Conservation (phyloP, 2,888 invertebrate genomes). For the Nephrotoma flavescens region DNA sequence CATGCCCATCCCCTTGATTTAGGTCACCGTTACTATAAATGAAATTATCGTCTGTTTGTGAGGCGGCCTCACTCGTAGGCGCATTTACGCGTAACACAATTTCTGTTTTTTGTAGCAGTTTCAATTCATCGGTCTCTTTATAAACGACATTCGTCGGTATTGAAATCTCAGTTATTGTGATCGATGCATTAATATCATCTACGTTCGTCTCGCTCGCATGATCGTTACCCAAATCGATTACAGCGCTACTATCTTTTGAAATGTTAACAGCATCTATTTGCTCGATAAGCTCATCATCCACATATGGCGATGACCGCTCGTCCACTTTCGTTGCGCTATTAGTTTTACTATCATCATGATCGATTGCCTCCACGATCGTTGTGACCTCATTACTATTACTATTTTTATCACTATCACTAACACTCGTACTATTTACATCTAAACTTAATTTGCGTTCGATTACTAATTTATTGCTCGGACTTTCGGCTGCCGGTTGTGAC, state of each 20-base stretch:
- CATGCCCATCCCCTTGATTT: background rate
- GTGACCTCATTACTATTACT: background rate
- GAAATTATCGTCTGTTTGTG: constrained; percentile 38
- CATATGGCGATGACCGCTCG: background rate
- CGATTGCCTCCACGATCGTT: background rate
- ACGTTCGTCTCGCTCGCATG: background rate
- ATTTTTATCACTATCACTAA: background rate
- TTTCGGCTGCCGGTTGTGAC: background rate
- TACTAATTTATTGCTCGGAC: background rate
- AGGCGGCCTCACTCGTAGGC: constrained; percentile 37
- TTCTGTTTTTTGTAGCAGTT: constrained; percentile 47
- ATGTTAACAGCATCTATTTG: background rate
- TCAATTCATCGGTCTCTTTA: constrained; percentile 28
- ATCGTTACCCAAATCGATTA: background rate
- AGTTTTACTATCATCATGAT: background rate
- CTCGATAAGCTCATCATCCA: background rate
- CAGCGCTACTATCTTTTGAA: background rate
- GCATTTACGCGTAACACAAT: constrained; percentile 44
- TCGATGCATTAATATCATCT: background rate
- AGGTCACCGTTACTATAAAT: background rate
- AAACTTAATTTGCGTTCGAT: background rate
- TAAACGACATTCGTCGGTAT: background rate
- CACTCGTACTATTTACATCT: background rate
- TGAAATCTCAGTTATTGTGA: background rate
- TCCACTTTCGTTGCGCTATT: background rate